phyloP scores from a whole-genome alignment of 2,113 vertebrate species.

The Synchiropus splendidus region DNA sequence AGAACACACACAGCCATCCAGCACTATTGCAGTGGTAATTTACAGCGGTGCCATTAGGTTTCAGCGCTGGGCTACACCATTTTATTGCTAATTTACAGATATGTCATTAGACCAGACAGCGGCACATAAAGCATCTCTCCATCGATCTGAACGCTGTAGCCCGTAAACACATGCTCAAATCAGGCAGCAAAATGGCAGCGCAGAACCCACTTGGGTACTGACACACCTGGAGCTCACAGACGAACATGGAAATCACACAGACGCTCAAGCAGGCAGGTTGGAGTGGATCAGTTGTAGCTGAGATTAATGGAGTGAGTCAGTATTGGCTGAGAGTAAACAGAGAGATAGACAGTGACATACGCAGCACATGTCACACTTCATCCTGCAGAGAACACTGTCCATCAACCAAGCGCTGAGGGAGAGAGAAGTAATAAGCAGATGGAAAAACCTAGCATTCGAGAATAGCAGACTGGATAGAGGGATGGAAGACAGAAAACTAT shows the following conservation, averaged over 20 bases:
- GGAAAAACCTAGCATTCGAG: background rate
- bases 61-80: conserved; percentile 36
- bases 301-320: conserved; percentile 63
- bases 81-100: conserved; percentile 60
- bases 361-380: conserved; percentile 54
- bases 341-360: conserved; percentile 51
- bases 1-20: conserved; percentile 47
- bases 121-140: conserved; percentile 53
- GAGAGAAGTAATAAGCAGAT: background rate
- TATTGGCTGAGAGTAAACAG: conserved; percentile 63
- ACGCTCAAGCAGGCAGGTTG: conserved; percentile 31
- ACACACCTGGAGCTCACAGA: conserved; percentile 12
- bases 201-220: background rate
- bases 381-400: background rate
- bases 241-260: background rate
- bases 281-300: conserved; percentile 53
- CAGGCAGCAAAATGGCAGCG: conserved; percentile 9
- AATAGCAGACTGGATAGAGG: conserved; percentile 1
- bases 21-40: conserved; percentile 43
- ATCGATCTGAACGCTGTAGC: conserved; percentile 45
- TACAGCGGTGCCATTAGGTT: conserved; percentile 56
- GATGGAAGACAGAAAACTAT: background rate
- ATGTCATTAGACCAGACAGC: conserved; percentile 57
- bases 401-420: background rate
- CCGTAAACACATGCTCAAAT: conserved; percentile 18